A percentile compares a stretch with the other conserved stretches of the same genome.
Evolutionary conservation across 2,797 vertebrate species (phyloP).

Genomic region (Sebastes steindachneri): DNA sequence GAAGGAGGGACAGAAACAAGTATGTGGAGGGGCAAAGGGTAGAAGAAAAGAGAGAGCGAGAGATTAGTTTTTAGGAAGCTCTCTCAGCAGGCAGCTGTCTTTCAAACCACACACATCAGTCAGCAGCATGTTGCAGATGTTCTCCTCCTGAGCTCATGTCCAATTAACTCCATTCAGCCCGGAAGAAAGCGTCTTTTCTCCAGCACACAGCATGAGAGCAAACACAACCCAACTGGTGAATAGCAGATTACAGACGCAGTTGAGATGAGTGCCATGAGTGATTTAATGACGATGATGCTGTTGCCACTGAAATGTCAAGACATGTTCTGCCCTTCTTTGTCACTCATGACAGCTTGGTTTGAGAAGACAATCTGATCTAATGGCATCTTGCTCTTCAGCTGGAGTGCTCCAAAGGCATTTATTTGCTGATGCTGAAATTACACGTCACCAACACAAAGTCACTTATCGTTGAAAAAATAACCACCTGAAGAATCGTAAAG

Average conservation of each 20-base stretch:
- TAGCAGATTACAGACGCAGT: slow-evolving; percentile 49
- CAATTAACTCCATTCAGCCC: slow-evolving; percentile 71
- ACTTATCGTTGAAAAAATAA: slow-evolving; percentile 2
- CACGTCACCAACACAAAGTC: slow-evolving; percentile 15
- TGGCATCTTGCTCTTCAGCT: slow-evolving; percentile 22
- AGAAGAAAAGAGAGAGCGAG: slow-evolving; percentile 17
- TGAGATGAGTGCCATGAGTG: slow-evolving; percentile 42
- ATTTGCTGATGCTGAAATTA: slow-evolving; percentile 27
- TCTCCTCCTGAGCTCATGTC: slow-evolving; percentile 54
- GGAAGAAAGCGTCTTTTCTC: slow-evolving; percentile 48
- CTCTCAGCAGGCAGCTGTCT: slow-evolving; percentile 60
- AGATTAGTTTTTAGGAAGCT: slow-evolving; percentile 56
- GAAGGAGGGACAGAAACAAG: neutral
- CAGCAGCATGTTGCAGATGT: slow-evolving; percentile 60
- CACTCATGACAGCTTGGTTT: neutral
- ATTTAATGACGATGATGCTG: slow-evolving; percentile 44
- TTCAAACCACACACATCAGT: slow-evolving; percentile 57
- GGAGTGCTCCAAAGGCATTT: neutral
- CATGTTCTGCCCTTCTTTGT: slow-evolving; percentile 5
- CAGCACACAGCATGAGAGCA: slow-evolving; percentile 55
- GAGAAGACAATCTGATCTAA: slow-evolving; percentile 7
- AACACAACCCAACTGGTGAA: slow-evolving; percentile 57
- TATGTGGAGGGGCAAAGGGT: slow-evolving; percentile 10
- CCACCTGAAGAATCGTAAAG: neutral
- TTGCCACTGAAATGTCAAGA: slow-evolving; percentile 9